Conservation (phyloP, 1,140 invertebrate species). For the Lerema accius region DNA sequence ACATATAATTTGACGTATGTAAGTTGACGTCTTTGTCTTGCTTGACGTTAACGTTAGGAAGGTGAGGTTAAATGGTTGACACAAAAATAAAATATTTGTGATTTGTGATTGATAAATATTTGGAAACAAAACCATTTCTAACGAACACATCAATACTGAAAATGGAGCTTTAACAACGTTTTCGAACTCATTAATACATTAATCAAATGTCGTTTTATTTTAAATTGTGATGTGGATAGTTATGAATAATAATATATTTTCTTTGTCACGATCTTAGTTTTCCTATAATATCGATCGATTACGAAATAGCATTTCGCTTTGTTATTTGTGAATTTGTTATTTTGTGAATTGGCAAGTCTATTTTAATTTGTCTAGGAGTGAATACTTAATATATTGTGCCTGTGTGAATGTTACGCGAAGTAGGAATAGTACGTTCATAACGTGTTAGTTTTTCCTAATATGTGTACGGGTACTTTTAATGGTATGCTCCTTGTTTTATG, state of each 20-base stretch:
- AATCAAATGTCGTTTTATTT: slow-evolving; percentile 34
- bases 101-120: slow-evolving; percentile 74
- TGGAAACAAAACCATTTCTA: slow-evolving; percentile 52
- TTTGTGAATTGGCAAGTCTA: slow-evolving; percentile 37
- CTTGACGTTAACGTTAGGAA: no score
- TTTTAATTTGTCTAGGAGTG: slow-evolving; percentile 40
- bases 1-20: slow-evolving; percentile 4
- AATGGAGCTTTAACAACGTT: slow-evolving; percentile 24
- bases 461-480: slow-evolving; percentile 10
- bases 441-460: slow-evolving; percentile 7
- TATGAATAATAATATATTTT: slow-evolving; percentile 55
- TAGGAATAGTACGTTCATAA: slow-evolving; percentile 4
- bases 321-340: slow-evolving; percentile 33
- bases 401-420: slow-evolving; percentile 1
- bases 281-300: slow-evolving; percentile 78
- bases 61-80: slow-evolving; percentile 63
- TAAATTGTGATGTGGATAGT: slow-evolving; percentile 34
- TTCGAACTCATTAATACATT: slow-evolving; percentile 25
- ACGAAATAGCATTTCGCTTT: slow-evolving; percentile 69
- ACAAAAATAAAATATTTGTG: slow-evolving; percentile 74
- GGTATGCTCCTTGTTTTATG: slow-evolving; percentile 3
- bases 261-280: slow-evolving; percentile 78
- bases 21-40: slow-evolving; percentile 32
- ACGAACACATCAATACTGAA: slow-evolving; percentile 32
- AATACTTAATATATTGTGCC: slow-evolving; percentile 29